These are phyloP conservation scores for Pseudoips prasinana DNA, from an alignment of 2,888 invertebrate species.

Conservation along the genomic window DNA sequence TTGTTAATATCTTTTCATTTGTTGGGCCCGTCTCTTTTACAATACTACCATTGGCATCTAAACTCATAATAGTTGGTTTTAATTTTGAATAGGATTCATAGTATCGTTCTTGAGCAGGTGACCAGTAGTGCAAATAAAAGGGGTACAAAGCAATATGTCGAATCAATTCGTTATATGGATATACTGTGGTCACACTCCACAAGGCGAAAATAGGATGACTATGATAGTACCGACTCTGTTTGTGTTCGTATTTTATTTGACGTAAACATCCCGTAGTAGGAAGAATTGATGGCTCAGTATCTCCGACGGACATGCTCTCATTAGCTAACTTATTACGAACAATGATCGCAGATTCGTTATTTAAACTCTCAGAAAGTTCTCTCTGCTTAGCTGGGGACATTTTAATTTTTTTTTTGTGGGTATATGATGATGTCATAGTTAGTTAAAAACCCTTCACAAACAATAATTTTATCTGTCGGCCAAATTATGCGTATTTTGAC, in stretches of 20 bases:
- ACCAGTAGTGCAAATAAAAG: too few relatives aligned
- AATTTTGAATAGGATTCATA: too few relatives aligned
- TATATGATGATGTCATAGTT: conserved; percentile 7
- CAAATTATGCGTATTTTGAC: conserved; percentile 9
- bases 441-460: conserved; percentile 7
- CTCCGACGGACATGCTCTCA: conserved; percentile 7
- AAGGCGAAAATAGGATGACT: conserved; percentile 1
- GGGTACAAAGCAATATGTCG: neutral
- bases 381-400: conserved; percentile 8
- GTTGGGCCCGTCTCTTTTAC: too few relatives aligned
- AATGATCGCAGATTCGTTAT: conserved; percentile 9
- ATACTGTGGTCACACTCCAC: neutral
- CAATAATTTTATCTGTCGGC: conserved; percentile 13
- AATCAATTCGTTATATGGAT: neutral
- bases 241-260: conserved; percentile 9
- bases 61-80: too few relatives aligned
- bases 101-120: too few relatives aligned
- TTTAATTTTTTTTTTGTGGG: conserved; percentile 9
- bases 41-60: conserved; percentile 1
- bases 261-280: conserved; percentile 6
- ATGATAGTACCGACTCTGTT: conserved; percentile 1
- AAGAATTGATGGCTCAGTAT: conserved; percentile 8
- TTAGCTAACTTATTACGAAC: conserved; percentile 11
- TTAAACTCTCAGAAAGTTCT: conserved; percentile 9
- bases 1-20: too few relatives aligned